Percentiles rank a stretch among this genome's conserved stretches.
Evolutionary conservation across 2,888 invertebrate species (phyloP).

Genomic region (Dicyrtomina minuta): DNA sequence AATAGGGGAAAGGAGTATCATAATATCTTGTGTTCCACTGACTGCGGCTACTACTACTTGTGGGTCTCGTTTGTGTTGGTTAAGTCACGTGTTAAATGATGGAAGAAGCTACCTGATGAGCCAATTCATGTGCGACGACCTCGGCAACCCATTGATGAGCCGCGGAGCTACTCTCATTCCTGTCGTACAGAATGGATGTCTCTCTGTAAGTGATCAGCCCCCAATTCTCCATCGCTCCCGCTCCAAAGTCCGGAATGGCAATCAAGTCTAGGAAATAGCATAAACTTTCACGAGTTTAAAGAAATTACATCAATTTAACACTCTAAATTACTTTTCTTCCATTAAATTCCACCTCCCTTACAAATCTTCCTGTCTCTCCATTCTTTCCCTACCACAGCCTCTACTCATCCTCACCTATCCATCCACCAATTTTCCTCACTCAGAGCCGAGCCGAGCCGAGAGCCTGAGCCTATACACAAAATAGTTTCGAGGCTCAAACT

Average conservation of each 20-base stretch:
- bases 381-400: neutral
- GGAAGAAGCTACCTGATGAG: slow-evolving; percentile 66
- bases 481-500: too few species aligned
- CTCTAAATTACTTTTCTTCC: neutral
- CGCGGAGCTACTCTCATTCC: slow-evolving; percentile 65
- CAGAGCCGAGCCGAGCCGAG: too few species aligned
- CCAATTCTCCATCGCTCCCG: slow-evolving; percentile 64
- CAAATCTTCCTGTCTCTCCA: neutral
- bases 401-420: neutral
- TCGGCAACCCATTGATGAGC: slow-evolving; percentile 69
- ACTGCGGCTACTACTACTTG: neutral
- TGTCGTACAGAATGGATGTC: slow-evolving; percentile 67
- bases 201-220: slow-evolving; percentile 75
- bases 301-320: slow-evolving; percentile 6
- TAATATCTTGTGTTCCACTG: too few species aligned
- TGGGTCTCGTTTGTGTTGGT: neutral
- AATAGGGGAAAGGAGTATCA: too few species aligned
- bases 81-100: neutral
- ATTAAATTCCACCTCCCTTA: neutral
- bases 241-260: slow-evolving; percentile 70
- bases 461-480: too few species aligned
- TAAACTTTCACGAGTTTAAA: slow-evolving; percentile 6
- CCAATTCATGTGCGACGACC: slow-evolving; percentile 69
- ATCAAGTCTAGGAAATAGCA: slow-evolving; percentile 63
- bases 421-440: too few species aligned